Evolutionary conservation across 2,113 vertebrate species (phyloP).

Genomic region (Aegotheles bennettii): DNA sequence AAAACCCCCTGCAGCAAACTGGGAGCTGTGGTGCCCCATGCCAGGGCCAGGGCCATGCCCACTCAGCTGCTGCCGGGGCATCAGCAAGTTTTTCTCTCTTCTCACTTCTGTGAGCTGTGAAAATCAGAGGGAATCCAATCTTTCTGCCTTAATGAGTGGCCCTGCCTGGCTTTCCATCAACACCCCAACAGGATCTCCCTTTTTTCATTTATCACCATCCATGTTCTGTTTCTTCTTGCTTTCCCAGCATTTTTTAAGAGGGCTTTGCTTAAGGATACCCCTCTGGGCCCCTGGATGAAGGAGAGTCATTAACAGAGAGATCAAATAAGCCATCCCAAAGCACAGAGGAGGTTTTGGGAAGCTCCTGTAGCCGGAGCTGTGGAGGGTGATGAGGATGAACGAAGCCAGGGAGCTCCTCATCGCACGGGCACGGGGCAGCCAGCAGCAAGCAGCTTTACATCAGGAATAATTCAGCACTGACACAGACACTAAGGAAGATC

Average conservation of each 20-base stretch:
- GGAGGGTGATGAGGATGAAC: fast-evolving
- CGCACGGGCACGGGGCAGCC: neutral
- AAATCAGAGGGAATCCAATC: neutral
- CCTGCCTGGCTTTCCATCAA: neutral
- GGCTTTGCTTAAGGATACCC: neutral
- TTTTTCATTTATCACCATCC: neutral
- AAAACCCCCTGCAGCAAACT: neutral
- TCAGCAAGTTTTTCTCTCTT: neutral
- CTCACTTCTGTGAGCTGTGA: neutral
- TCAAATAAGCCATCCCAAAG: neutral
- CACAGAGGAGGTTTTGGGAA: neutral
- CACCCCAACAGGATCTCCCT: neutral
- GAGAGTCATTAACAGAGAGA: neutral
- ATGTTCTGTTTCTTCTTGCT: neutral
- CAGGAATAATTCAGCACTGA: neutral
- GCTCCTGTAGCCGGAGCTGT: neutral
- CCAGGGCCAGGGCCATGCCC: neutral
- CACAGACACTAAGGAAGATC: neutral
- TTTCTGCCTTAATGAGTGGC: neutral
- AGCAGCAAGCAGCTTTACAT: neutral
- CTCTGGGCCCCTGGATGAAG: fast-evolving
- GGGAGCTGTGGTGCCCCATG: fast-evolving
- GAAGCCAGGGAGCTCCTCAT: fast-evolving
- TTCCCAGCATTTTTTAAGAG: neutral
- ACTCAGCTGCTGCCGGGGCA: neutral